Evolutionary conservation across 2,888 invertebrate genomes (phyloP).

Genomic region (Muscina levida): DNA sequence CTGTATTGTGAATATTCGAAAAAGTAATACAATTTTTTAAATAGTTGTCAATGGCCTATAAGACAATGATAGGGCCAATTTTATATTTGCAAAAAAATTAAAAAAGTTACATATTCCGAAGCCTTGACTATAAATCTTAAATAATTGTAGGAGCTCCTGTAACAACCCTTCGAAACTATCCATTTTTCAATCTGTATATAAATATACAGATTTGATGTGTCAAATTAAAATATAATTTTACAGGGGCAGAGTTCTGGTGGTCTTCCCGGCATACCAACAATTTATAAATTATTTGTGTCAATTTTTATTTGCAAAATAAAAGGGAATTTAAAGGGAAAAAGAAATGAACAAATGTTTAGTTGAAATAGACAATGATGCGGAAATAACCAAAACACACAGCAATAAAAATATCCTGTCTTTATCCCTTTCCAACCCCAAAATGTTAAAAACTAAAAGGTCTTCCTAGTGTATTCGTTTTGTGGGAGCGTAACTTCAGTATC

Average conservation of each 20-base stretch:
- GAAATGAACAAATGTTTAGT: conserved; percentile 40
- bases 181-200: too few relatives aligned
- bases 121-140: too few relatives aligned
- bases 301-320: conserved; percentile 40
- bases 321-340: conserved; percentile 32
- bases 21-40: too few relatives aligned
- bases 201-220: too few relatives aligned
- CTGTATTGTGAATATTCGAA: too few relatives aligned
- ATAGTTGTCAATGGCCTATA: too few relatives aligned
- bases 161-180: too few relatives aligned
- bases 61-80: too few relatives aligned
- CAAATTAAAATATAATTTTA: neutral
- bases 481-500: neutral
- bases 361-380: conserved; percentile 55
- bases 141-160: too few relatives aligned
- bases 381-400: conserved; percentile 59
- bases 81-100: too few relatives aligned
- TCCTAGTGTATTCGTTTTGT: neutral
- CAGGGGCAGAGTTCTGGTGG: neutral
- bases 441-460: conserved; percentile 7
- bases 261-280: neutral
- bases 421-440: conserved; percentile 5
- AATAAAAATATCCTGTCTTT: conserved; percentile 52
- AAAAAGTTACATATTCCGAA: too few relatives aligned
- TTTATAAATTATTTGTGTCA: conserved; percentile 48